These are phyloP conservation scores for Gavia stellata DNA, from an alignment of 2,113 vertebrate genomes.

Conservation along the genomic window DNA sequence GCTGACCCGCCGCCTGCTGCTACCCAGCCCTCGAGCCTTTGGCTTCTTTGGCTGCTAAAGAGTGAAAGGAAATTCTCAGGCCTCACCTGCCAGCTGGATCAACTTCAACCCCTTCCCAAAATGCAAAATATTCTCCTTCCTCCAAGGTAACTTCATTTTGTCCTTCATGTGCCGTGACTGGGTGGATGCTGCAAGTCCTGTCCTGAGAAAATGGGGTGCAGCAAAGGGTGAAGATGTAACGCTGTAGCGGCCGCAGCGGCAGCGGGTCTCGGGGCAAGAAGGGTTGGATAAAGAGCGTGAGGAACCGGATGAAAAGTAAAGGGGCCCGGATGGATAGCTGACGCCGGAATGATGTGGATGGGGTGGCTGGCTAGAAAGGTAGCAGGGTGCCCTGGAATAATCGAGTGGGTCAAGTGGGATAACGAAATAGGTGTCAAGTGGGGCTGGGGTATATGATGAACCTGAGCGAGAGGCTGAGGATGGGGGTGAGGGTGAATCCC, in stretches of 20 bases:
- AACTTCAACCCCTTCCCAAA: conserved; percentile 4
- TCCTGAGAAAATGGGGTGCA: conserved; percentile 98
- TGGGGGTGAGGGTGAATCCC: conserved; percentile 90
- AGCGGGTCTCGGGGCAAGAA: conserved; percentile 84
- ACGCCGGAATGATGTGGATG: conserved; percentile 97
- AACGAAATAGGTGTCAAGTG: conserved; percentile 93
- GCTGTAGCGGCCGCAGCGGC: conserved; percentile 86
- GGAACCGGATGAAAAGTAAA: conserved; percentile 92
- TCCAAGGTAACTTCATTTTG: not conserved
- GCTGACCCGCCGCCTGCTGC: not conserved
- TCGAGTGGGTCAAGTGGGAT: conserved; percentile 90
- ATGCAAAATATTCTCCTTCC: not conserved
- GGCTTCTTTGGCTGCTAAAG: conserved; percentile 63
- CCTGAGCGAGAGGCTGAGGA: conserved; percentile 89
- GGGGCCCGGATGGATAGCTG: conserved; percentile 91
- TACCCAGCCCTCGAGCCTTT: conserved; percentile 26
- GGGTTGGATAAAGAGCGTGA: conserved; percentile 91
- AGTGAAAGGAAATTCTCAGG: conserved; percentile 44
- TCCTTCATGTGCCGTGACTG: conserved; percentile 92
- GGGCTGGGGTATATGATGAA: conserved; percentile 96
- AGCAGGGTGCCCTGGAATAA: conserved; percentile 91
- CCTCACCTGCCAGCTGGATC: not conserved
- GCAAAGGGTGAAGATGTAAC: conserved; percentile 92
- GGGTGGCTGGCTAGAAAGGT: conserved; percentile 95
- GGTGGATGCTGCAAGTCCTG: conserved; percentile 98